Evolutionary conservation across 1,140 invertebrate species (phyloP).

Genomic region (Tribolium madens): DNA sequence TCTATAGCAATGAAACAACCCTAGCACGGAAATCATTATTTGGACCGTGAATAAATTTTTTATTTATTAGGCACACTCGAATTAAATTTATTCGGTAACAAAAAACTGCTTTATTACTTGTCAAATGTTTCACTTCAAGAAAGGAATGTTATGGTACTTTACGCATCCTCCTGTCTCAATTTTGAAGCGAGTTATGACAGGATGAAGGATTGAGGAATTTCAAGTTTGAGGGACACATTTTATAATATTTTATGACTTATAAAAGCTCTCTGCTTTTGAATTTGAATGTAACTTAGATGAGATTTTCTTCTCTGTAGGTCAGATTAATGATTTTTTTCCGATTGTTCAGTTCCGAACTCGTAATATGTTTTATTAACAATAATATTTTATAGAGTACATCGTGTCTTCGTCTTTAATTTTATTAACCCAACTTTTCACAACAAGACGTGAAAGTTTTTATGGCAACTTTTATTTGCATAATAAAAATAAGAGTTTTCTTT

Average conservation of each 20-base stretch:
- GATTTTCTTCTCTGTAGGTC: neutral
- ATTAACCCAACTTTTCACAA: constrained; percentile 14
- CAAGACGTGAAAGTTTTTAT: constrained; percentile 4
- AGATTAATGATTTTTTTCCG: constrained; percentile 9
- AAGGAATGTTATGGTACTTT: constrained; percentile 18
- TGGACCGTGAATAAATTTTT: neutral
- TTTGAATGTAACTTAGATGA: neutral
- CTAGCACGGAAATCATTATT: constrained; percentile 1
- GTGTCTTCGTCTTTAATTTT: constrained; percentile 14
- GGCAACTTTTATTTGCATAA: constrained; percentile 6
- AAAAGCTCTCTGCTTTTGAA: constrained; percentile 5
- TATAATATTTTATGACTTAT: constrained; percentile 38
- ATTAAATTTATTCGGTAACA: constrained; percentile 23
- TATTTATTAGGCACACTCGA: neutral
- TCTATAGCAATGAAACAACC: neutral
- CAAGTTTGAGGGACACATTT: constrained; percentile 24
- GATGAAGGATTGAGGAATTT: constrained; percentile 38
- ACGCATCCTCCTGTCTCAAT: constrained; percentile 32
- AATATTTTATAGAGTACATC: constrained; percentile 3
- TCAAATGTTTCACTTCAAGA: constrained; percentile 2
- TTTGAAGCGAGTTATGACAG: constrained; percentile 37
- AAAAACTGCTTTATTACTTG: constrained; percentile 19
- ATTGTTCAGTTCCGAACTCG: neutral
- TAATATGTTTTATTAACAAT: constrained; percentile 27
- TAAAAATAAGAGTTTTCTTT: constrained; percentile 2